Evolutionary conservation across 1,140 invertebrate genomes (phyloP).

Genomic region (Drosophila pandora): DNA sequence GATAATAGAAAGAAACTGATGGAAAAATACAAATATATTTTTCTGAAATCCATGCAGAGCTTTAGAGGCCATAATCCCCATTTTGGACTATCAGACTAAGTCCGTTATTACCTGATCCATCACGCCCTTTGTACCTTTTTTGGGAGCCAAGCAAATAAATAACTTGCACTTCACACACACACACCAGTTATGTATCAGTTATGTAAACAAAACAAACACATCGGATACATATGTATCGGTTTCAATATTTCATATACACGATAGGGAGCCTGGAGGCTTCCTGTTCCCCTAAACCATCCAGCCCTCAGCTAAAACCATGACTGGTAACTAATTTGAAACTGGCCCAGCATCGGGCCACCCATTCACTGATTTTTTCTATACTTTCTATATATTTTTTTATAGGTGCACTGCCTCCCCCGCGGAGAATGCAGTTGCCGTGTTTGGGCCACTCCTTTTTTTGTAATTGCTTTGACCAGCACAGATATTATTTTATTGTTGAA

Average conservation of each 20-base stretch:
- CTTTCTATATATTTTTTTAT: constrained; percentile 36
- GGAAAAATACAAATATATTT: not conserved
- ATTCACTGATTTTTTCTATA: constrained; percentile 41
- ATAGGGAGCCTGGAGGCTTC: not conserved
- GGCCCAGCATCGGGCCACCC: constrained; percentile 8
- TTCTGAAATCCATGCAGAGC: constrained; percentile 21
- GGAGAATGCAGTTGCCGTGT: constrained; percentile 39
- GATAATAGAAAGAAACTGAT: not conserved
- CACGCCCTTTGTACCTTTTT: constrained; percentile 40
- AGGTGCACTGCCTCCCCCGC: constrained; percentile 31
- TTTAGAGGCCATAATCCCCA: constrained; percentile 35
- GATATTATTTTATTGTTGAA: constrained; percentile 45
- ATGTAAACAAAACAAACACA: constrained; percentile 25
- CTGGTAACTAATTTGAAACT: constrained; percentile 70
- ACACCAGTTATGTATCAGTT: constrained; percentile 11
- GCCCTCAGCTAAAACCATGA: constrained; percentile 47
- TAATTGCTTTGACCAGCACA: constrained; percentile 74
- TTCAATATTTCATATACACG: constrained; percentile 51
- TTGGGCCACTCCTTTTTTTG: constrained; percentile 48
- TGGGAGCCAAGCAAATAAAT: constrained; percentile 32
- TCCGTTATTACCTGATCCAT: constrained; percentile 47
- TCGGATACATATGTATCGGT: constrained; percentile 49
- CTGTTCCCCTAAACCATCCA: not conserved
- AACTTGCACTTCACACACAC: constrained; percentile 27
- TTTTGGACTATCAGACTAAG: constrained; percentile 39